These are phyloP conservation scores for Coendou prehensilis DNA, from an alignment of 2,797 vertebrate species.

Conservation along the genomic window DNA sequence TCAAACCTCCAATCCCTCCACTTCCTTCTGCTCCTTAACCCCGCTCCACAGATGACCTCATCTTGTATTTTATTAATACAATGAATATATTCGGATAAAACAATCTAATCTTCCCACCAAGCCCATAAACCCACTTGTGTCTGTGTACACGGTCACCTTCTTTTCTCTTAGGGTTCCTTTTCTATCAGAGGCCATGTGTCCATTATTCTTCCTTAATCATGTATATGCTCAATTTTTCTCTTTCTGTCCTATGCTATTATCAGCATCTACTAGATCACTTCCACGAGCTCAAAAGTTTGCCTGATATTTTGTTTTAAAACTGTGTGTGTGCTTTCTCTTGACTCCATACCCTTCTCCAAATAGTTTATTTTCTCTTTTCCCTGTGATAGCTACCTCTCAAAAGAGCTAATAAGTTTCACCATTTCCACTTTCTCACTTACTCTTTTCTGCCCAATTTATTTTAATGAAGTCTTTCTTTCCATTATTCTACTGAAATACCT, in stretches of 20 bases:
- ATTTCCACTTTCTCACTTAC: not conserved
- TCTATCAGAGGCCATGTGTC: not conserved
- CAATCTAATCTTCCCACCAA: not conserved
- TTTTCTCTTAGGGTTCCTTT: not conserved
- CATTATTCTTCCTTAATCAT: not conserved
- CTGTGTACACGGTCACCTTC: not conserved
- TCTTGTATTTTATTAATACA: conserved; percentile 3
- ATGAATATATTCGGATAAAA: not conserved
- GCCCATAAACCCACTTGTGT: not conserved
- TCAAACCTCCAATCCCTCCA: not conserved
- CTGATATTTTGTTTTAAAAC: not conserved
- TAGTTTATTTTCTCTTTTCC: not conserved
- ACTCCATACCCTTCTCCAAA: not conserved
- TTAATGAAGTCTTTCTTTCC: conserved; percentile 16
- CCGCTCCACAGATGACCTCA: not conserved
- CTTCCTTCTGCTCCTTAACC: not conserved
- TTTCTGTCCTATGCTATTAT: not conserved
- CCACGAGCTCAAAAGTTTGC: not conserved
- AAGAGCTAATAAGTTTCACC: not conserved
- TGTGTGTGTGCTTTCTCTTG: not conserved
- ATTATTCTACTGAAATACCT: not conserved
- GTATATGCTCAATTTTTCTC: not conserved
- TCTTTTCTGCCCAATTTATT: not conserved
- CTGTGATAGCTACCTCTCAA: not conserved
- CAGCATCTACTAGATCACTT: not conserved